These are phyloP conservation scores for Syngnathus rostellatus DNA, from an alignment of 2,797 vertebrate genomes.

Conservation along the genomic window DNA sequence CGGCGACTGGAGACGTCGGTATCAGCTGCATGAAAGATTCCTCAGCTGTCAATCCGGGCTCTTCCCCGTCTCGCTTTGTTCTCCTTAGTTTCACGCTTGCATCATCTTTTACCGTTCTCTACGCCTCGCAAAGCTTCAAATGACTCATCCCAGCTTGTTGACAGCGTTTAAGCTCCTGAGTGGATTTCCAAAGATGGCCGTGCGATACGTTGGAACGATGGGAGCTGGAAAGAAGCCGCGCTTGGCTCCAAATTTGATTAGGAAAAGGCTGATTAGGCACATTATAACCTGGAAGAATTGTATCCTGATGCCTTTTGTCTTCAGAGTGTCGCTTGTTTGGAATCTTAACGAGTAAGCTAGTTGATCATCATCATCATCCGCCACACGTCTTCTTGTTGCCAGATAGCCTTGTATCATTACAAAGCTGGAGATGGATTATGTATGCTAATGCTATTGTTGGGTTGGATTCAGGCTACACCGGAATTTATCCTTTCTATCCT, in stretches of 20 bases:
- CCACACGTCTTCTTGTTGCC: background rate
- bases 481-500: background rate
- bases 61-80: conserved; percentile 30
- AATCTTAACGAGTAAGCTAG: background rate
- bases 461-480: background rate
- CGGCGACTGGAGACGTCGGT: conserved; percentile 41
- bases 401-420: background rate
- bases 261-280: conserved; percentile 27
- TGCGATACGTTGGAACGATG: conserved; percentile 32
- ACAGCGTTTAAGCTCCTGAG: conserved; percentile 36
- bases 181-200: conserved; percentile 25
- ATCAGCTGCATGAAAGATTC: conserved; percentile 42
- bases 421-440: background rate
- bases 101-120: conserved; percentile 26
- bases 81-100: conserved; percentile 37
- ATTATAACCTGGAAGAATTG: conserved; percentile 28
- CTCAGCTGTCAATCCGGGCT: conserved; percentile 50
- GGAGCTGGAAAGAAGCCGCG: background rate
- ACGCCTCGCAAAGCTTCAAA: conserved; percentile 19
- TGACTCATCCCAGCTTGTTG: conserved; percentile 30
- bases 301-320: conserved; percentile 28
- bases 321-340: conserved; percentile 3
- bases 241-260: conserved; percentile 16
- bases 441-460: background rate
- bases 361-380: background rate